Evolutionary conservation across 2,113 vertebrate species (phyloP).

Genomic region (Podarcis cretensis): DNA sequence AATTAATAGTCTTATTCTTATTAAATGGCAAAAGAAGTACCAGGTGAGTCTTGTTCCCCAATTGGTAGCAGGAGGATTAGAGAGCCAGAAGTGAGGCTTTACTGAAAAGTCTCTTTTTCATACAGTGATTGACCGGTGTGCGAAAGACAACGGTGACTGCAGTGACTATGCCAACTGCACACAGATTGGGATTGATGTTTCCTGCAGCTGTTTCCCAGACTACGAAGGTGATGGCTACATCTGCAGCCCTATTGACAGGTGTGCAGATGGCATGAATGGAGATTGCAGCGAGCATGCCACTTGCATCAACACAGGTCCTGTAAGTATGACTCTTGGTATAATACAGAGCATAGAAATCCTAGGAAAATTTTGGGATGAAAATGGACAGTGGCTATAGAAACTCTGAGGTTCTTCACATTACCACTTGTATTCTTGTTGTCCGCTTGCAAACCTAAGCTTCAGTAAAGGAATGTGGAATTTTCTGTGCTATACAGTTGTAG

Average conservation of each 20-base stretch:
- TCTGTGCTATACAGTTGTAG: too few species aligned
- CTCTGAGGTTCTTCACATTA: not conserved
- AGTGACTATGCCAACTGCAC: conserved; percentile 81
- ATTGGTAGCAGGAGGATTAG: not conserved
- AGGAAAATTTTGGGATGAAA: not conserved
- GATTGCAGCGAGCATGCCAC: conserved; percentile 89
- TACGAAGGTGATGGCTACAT: conserved; percentile 85
- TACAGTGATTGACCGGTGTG: conserved; percentile 83
- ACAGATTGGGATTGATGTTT: conserved; percentile 76
- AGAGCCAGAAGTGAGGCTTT: not conserved
- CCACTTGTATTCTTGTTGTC: not conserved
- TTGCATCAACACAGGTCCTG: conserved; percentile 86
- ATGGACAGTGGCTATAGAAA: not conserved
- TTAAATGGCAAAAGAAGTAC: not conserved
- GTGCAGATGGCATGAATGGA: conserved; percentile 77
- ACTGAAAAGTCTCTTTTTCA: not conserved
- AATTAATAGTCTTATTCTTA: too few species aligned
- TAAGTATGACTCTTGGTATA: conserved; percentile 68
- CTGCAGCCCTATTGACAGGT: conserved; percentile 83
- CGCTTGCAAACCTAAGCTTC: too few species aligned
- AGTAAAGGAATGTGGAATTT: too few species aligned
- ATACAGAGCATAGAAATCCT: not conserved
- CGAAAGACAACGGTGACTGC: conserved; percentile 82
- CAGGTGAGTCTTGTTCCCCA: not conserved
- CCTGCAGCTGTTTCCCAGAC: conserved; percentile 78